Percentiles rank a stretch among this genome's conserved stretches.
phyloP scores from a whole-genome alignment of 2,113 vertebrate genomes.

The Amblyopsis rosae region DNA sequence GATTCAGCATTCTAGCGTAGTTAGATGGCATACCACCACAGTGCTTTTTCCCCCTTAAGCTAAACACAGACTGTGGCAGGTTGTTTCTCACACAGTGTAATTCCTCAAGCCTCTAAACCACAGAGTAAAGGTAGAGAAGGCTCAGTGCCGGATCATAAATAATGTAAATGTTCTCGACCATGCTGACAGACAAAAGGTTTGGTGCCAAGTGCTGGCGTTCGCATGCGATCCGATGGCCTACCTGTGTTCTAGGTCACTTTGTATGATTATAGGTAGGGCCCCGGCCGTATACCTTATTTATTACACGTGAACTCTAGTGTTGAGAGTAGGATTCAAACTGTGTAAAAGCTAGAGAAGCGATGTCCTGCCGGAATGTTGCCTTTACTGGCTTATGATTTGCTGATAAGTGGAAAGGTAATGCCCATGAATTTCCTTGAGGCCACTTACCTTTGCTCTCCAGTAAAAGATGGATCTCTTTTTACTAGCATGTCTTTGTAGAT shows the following conservation, averaged over 20 bases:
- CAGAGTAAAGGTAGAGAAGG: constrained; percentile 44
- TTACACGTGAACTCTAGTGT: constrained; percentile 3
- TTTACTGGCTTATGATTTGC: constrained; percentile 1
- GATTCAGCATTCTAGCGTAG: constrained; percentile 23
- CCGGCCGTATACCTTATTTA: neutral
- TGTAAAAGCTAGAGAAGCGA: too few species aligned
- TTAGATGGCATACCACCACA: constrained; percentile 34
- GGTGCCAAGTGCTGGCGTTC: constrained; percentile 49
- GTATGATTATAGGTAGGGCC: constrained; percentile 17
- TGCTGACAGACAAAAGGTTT: constrained; percentile 56
- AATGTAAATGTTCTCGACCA: constrained; percentile 49
- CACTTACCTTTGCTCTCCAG: too few species aligned
- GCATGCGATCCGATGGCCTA: constrained; percentile 34
- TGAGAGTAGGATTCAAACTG: neutral
- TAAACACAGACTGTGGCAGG: constrained; percentile 27
- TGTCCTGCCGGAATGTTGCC: constrained; percentile 19
- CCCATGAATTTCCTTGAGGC: too few species aligned
- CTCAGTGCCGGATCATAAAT: constrained; percentile 59
- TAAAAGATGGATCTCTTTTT: too few species aligned
- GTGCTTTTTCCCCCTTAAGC: constrained; percentile 43
- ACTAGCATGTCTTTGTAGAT: too few species aligned
- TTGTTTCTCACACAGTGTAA: constrained; percentile 32
- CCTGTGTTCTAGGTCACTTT: constrained; percentile 51
- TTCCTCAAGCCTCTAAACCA: constrained; percentile 38
- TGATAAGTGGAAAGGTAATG: too few species aligned